Percentiles rank a stretch among this genome's conserved stretches.
These are phyloP conservation scores for Helobdella robusta DNA, from an alignment of 2,888 invertebrate genomes.

Conservation along the genomic window DNA sequence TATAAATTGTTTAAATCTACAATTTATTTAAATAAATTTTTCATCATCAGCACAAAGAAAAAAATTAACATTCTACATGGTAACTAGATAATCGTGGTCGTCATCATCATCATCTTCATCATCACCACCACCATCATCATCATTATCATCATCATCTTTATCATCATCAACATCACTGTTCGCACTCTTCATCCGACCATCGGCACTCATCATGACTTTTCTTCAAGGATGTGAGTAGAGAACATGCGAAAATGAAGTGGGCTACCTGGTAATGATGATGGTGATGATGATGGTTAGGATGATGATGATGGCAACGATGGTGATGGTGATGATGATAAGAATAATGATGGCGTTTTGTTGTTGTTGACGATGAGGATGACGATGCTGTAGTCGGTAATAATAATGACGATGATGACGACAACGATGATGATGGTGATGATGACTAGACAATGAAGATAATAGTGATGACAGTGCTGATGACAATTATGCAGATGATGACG, in stretches of 20 bases:
- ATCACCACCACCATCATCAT: not conserved
- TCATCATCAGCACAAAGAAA: too few species aligned
- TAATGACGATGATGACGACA: not conserved
- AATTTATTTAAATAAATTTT: too few species aligned
- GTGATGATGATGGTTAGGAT: not conserved
- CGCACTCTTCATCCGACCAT: slow-evolving; percentile 27
- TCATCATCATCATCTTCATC: not conserved
- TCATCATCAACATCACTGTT: not conserved
- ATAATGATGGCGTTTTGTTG: too few species aligned
- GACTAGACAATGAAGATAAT: not conserved
- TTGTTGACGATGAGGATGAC: not conserved
- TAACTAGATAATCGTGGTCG: not conserved
- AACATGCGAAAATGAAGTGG: slow-evolving; percentile 20
- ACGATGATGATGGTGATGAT: not conserved
- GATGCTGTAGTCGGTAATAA: not conserved
- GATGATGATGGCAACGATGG: not conserved
- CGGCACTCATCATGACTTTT: slow-evolving; percentile 25
- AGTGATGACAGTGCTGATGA: not conserved
- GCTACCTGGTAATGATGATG: not conserved
- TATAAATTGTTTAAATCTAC: too few species aligned
- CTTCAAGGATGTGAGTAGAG: slow-evolving; percentile 20
- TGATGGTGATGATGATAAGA: not conserved
- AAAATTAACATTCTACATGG: too few species aligned
- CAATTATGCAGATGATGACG: not conserved
- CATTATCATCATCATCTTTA: not conserved